Evolutionary conservation across 2,797 vertebrate genomes (phyloP), one percentile per base, ranked within the genome.

Genomic region (Rhynchonycteris naso): DNA sequence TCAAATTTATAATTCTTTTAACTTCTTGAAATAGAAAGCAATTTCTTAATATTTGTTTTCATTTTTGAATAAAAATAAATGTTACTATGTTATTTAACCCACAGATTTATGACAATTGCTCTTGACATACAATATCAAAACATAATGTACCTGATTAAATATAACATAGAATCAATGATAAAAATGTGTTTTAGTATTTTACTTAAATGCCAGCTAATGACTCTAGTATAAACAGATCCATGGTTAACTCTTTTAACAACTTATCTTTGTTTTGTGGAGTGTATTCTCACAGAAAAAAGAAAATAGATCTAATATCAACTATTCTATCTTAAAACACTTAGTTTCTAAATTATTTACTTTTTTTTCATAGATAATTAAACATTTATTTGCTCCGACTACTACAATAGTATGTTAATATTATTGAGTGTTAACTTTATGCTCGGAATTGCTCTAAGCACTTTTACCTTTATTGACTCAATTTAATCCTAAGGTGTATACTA

Each of bases 101-200:
- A 30, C 3, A 69, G 63, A 82, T 84, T 88, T 95, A 13, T 85
- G 28, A 78, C 47, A 61, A 38, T 65, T 10, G 16, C 16, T 81
- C 19, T 78, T 91, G 61, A 43, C 24, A 50, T 71, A 33, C 0
- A 74, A 6, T 83, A 18, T 38, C 21, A 92, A 78, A 91, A 33
- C 22, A 30, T n/a, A 68, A 83, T 47, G 18, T 87, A 93, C 83
- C 18, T 79, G 75, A 85, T 87, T 50, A 95, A 52, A 58, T 74
- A 10, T 66, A 61, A 35, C 19, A 38, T 28, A 68, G 16, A 87
- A 63, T 54, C 43, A 93, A 63, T n/a, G 7, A 35, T 76, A 50
- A 71, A 68, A 65, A 61, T 59, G 4, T 54, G 3, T 89, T 78
- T 58, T n/a, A 89, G 4, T 6, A 0, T 38, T 74, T 86, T 26